Evolutionary conservation across 2,797 vertebrate species (phyloP).

Genomic region (Schizopygopsis malacanthus): DNA sequence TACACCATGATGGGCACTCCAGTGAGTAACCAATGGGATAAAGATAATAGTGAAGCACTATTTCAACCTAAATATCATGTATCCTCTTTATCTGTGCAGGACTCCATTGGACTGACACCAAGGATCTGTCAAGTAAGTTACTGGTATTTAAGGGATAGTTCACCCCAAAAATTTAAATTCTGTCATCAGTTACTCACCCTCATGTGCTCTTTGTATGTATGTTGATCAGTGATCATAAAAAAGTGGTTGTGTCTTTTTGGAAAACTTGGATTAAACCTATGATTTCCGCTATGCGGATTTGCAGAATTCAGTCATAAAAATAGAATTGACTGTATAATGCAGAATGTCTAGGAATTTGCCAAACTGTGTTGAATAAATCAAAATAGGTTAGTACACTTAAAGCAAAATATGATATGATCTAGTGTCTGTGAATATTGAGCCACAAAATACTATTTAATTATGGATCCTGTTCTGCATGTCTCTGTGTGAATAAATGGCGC

Average conservation of each 20-base stretch:
- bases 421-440: too few relatives aligned
- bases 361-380: too few relatives aligned
- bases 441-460: too few relatives aligned
- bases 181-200: neutral
- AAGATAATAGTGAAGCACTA: neutral
- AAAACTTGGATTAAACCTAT: neutral
- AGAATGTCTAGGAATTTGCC: too few relatives aligned
- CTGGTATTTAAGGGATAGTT: slow-evolving; percentile 42
- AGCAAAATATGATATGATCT: too few relatives aligned
- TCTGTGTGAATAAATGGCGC: too few relatives aligned
- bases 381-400: too few relatives aligned
- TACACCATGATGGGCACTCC: slow-evolving; percentile 98
- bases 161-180: neutral
- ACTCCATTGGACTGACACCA: slow-evolving; percentile 91
- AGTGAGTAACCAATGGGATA: slow-evolving; percentile 77
- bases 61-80: neutral
- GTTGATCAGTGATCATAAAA: neutral
- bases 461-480: too few relatives aligned
- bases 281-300: too few relatives aligned
- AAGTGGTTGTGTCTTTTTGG: neutral
- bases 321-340: too few relatives aligned
- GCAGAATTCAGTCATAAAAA: too few relatives aligned
- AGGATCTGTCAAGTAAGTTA: slow-evolving; percentile 93
- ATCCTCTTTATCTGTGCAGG: slow-evolving; percentile 73
- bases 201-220: neutral